Base-by-base conservation (phyloP, 2,888 invertebrate species). In the Apotomis capreana region DNA sequence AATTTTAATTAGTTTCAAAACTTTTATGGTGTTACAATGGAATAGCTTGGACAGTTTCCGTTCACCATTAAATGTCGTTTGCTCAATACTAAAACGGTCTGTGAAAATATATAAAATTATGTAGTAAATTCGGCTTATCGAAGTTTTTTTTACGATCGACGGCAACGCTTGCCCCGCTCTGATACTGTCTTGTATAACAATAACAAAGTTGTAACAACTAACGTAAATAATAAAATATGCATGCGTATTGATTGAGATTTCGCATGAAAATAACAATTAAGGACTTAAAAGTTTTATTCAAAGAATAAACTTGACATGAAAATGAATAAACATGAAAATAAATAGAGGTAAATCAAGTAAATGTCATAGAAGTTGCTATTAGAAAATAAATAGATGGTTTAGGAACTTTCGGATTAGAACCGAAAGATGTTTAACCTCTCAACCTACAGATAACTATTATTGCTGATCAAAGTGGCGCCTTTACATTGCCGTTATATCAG, bases 91-190 rank as follows among this genome's bases (percentile, higher is more conserved):
- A 74, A 69, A 74, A 76, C 78, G 80, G 10, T 61, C 55, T 68
- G 80, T 79, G 82, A 71, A 74, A 74, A 84, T 81, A 79, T 79
- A 80, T 77, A 85, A 84, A 80, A 76, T 69, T 65, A 59, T 71
- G 77, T 70, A 73, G 44, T 68, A 63, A 59, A 62, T 68, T 71
- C 65, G 49, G 76, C 81, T 87, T 87, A 88, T 87, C 88, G 83
- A 75, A 61, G 36, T 62, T 74, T 75, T 76, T 81, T 84, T 83
- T 82, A 83, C 74, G 78, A 79, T 74, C 59, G 73, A 70, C 67
- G 74, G 74, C 54, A 73, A 70, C 63, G 74, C 76, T 76, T 77
- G 76, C 78, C 74, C 61, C 46, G 57, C 59, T 12, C 68, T 44
- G 74, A 70, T 69, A 74, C 68, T 68, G 55, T 37, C 62, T 70